These are phyloP conservation scores for Drosophila trapezifrons DNA, from an alignment of 1,140 invertebrate genomes.

Conservation along the genomic window DNA sequence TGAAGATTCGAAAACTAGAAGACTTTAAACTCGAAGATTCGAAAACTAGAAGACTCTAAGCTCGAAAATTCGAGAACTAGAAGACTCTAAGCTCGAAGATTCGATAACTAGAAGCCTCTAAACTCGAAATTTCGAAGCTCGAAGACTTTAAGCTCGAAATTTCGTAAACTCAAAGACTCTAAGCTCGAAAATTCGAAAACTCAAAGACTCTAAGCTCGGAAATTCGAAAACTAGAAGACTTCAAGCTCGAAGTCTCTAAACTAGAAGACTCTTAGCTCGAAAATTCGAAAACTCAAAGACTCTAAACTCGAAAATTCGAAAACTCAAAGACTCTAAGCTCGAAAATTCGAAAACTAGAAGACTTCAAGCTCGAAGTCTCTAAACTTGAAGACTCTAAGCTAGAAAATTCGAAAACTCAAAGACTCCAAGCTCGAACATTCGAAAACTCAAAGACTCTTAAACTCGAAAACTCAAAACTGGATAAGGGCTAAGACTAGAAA, in stretches of 20 bases:
- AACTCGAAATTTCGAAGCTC: background rate
- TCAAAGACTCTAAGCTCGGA: conserved; percentile 3
- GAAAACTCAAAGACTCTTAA: conserved; percentile 20
- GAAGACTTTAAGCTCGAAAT: conserved; percentile 28
- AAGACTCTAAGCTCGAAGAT: conserved; percentile 22
- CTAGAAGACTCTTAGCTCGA: background rate
- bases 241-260: background rate
- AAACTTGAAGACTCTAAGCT: too few relatives aligned
- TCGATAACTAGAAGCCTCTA: too few relatives aligned
- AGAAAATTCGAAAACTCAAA: conserved; percentile 1
- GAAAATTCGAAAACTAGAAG: too few relatives aligned
- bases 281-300: conserved; percentile 23
- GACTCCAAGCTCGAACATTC: too few relatives aligned
- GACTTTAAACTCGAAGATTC: conserved; percentile 19
- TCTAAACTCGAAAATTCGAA: background rate
- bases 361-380: conserved; percentile 6
- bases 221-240: background rate
- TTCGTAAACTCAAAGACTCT: conserved; percentile 11
- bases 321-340: too few relatives aligned
- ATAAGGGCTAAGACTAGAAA: conserved; percentile 73
- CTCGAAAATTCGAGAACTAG: too few relatives aligned
- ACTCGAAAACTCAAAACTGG: conserved; percentile 25
- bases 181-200: too few relatives aligned
- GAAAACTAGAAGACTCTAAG: background rate
- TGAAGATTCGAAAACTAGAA: too few relatives aligned